Percentiles rank a stretch among this genome's conserved stretches.
phyloP scores from a whole-genome alignment of 2,888 invertebrate genomes.

The Leptopilina drosophilae region DNA sequence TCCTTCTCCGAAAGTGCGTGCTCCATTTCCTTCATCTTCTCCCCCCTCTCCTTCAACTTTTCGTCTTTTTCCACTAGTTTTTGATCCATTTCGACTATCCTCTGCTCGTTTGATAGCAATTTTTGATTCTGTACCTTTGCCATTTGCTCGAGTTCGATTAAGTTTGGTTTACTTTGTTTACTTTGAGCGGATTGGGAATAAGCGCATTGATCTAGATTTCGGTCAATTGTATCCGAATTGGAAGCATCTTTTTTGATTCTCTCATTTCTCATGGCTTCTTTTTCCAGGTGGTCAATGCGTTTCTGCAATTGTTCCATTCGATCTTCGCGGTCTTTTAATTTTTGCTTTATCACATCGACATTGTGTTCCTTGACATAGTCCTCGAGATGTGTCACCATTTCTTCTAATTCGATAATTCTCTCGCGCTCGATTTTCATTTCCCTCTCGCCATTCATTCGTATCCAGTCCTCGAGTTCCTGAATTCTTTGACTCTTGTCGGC shows the following conservation, averaged over 20 bases:
- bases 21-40: slow-evolving; percentile 68
- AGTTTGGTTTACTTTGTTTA: no score
- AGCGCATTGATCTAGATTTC: neutral
- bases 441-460: slow-evolving; percentile 80
- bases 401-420: slow-evolving; percentile 68
- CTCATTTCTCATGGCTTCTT: slow-evolving; percentile 38
- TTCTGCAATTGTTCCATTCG: slow-evolving; percentile 66
- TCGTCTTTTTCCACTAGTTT: no score
- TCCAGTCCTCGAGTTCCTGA: slow-evolving; percentile 74
- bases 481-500: slow-evolving; percentile 62
- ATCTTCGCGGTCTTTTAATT: slow-evolving; percentile 69
- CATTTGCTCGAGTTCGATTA: no score
- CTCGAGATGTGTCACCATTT: slow-evolving; percentile 70
- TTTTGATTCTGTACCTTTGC: no score
- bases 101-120: no score
- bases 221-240: slow-evolving; percentile 14
- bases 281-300: slow-evolving; percentile 44
- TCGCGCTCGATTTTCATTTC: slow-evolving; percentile 66
- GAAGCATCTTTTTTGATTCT: slow-evolving; percentile 18
- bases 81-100: no score
- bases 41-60: slow-evolving; percentile 52
- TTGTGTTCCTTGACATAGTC: slow-evolving; percentile 71
- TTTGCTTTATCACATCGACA: slow-evolving; percentile 67
- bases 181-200: no score
- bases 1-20: slow-evolving; percentile 65